A percentile compares a stretch with the other conserved stretches of the same genome.
Conservation (phyloP, 2,888 invertebrate species). For the Sycophila texana region DNA sequence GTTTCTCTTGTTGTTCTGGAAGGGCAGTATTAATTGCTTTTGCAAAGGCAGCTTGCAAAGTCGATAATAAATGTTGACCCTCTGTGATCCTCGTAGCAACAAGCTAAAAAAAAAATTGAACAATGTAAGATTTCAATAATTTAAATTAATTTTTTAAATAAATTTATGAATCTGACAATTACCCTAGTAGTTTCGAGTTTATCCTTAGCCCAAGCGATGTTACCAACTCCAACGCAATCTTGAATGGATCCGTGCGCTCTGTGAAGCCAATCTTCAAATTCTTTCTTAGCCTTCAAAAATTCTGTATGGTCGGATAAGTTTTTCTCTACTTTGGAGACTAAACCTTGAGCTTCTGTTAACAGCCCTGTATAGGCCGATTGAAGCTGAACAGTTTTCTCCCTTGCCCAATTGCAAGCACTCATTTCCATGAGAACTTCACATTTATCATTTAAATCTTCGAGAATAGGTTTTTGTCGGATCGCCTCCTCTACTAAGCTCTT, state of each 20-base stretch:
- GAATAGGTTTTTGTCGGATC: slow-evolving; percentile 83
- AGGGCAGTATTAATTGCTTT: slow-evolving; percentile 90
- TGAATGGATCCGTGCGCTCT: slow-evolving; percentile 88
- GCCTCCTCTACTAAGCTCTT: slow-evolving; percentile 87
- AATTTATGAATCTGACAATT: slow-evolving; percentile 62
- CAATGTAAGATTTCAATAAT: slow-evolving; percentile 3
- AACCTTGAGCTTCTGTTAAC: slow-evolving; percentile 86
- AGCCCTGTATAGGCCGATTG: slow-evolving; percentile 89
- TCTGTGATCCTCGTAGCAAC: slow-evolving; percentile 85
- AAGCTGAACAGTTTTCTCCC: slow-evolving; percentile 90
- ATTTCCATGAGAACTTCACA: slow-evolving; percentile 92
- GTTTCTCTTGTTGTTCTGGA: slow-evolving; percentile 86
- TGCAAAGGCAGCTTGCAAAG: slow-evolving; percentile 89
- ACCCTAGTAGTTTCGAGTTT: slow-evolving; percentile 89
- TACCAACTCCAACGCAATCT: slow-evolving; percentile 89
- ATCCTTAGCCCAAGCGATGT: slow-evolving; percentile 85
- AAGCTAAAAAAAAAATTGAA: slow-evolving; percentile 62
- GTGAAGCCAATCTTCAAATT: slow-evolving; percentile 89
- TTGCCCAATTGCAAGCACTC: slow-evolving; percentile 89
- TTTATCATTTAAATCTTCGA: slow-evolving; percentile 91
- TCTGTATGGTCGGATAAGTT: slow-evolving; percentile 94
- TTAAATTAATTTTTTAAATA: neutral
- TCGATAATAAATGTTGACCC: slow-evolving; percentile 90
- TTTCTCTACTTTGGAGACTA: slow-evolving; percentile 91
- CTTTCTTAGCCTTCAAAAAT: slow-evolving; percentile 90